Evolutionary conservation across 2,797 vertebrate species (phyloP).

Genomic region (Helostoma temminkii): DNA sequence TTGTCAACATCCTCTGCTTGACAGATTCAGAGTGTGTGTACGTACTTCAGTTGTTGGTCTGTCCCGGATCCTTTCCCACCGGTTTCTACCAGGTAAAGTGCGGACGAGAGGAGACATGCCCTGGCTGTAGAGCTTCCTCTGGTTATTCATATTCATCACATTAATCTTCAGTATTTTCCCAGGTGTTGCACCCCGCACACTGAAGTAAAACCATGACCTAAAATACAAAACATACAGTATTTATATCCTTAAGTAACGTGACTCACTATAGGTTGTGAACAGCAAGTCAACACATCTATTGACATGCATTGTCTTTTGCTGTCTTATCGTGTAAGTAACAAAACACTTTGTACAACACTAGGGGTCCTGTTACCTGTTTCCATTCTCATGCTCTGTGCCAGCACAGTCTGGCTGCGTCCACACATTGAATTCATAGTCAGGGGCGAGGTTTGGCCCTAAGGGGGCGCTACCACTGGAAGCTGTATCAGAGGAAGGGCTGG

Average conservation of each 20-base stretch:
- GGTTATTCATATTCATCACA: slow-evolving; percentile 98
- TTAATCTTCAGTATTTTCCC: slow-evolving; percentile 95
- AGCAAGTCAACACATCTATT: background rate
- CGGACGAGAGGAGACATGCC: slow-evolving; percentile 97
- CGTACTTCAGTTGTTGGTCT: slow-evolving; percentile 90
- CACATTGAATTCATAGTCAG: slow-evolving; percentile 94
- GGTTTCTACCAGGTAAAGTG: slow-evolving; percentile 87
- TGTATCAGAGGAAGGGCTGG: slow-evolving; percentile 75
- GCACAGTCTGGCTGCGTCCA: slow-evolving; percentile 96
- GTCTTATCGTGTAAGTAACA: background rate
- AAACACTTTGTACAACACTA: background rate
- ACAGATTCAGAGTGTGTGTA: background rate
- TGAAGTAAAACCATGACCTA: slow-evolving; percentile 99
- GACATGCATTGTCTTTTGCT: background rate
- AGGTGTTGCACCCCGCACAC: slow-evolving; percentile 87
- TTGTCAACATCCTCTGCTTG: slow-evolving; percentile 6
- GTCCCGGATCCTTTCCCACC: slow-evolving; percentile 94
- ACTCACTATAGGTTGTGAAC: background rate
- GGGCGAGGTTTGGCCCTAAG: slow-evolving; percentile 58
- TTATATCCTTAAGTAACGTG: background rate
- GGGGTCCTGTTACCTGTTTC: slow-evolving; percentile 87
- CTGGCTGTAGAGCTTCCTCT: slow-evolving; percentile 96
- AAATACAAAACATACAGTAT: slow-evolving; percentile 13
- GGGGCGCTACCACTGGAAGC: slow-evolving; percentile 47
- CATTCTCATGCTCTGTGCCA: slow-evolving; percentile 93